Evolutionary conservation across 2,888 invertebrate species (phyloP).

Genomic region (Tipula helvola): DNA sequence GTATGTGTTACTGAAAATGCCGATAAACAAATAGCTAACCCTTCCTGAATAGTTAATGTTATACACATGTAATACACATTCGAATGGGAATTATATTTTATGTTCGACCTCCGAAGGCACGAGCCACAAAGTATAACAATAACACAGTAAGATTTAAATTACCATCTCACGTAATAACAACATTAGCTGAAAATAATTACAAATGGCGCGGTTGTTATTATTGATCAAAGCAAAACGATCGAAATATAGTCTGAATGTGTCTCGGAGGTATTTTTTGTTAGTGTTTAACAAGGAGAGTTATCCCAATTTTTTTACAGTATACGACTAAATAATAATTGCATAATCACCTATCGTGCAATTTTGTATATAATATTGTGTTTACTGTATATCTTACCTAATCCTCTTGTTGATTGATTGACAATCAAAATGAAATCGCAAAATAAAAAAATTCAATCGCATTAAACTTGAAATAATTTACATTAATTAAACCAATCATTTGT

Average conservation of each 20-base stretch:
- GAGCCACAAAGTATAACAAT: background rate
- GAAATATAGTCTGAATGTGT: background rate
- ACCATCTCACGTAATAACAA: background rate
- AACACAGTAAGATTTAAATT: background rate
- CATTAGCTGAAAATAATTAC: background rate
- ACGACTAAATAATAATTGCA: background rate
- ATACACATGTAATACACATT: background rate
- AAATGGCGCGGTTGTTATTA: background rate
- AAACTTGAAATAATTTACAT: conserved; percentile 4
- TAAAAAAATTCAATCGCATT: background rate
- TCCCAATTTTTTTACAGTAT: background rate
- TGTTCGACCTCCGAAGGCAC: background rate
- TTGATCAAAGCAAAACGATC: background rate
- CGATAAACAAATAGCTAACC: background rate
- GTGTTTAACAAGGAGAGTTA: background rate
- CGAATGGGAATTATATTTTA: background rate
- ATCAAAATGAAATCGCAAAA: background rate
- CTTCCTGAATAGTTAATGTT: background rate
- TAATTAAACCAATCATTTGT: background rate
- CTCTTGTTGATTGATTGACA: background rate
- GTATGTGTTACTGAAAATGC: background rate
- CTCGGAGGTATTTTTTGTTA: background rate
- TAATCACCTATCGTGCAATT: background rate
- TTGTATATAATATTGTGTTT: background rate
- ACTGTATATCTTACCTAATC: background rate